A percentile compares a stretch with the other conserved stretches of the same genome.
Conservation (phyloP, 53 echinoderm and acorn worm genomes). For the Stichopus horrens region DNA sequence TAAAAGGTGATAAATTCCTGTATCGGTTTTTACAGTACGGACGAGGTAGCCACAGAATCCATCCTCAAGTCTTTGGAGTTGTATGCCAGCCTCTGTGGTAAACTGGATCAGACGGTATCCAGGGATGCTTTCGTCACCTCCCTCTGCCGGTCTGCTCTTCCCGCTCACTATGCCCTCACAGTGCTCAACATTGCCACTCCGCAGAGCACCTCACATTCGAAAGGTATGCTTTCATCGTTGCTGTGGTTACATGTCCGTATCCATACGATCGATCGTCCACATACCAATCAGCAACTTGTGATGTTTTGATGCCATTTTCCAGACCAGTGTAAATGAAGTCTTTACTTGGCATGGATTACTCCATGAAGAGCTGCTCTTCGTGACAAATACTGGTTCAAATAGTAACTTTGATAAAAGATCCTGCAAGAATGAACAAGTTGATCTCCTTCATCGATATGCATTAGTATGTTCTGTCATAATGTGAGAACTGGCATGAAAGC, state of each 20-base stretch:
- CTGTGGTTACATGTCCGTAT: background rate
- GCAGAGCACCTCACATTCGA: constrained; percentile 56
- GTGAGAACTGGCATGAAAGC: too few species aligned
- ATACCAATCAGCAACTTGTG: too few species aligned
- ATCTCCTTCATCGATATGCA: too few species aligned
- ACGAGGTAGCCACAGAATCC: constrained; percentile 89
- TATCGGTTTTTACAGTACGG: constrained; percentile 61
- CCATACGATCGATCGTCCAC: too few species aligned
- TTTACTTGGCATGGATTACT: background rate
- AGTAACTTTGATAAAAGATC: too few species aligned
- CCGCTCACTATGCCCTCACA: constrained; percentile 90
- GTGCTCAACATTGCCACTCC: constrained; percentile 91
- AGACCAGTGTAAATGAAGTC: too few species aligned
- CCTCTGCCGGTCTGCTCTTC: constrained; percentile 86
- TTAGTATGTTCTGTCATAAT: too few species aligned
- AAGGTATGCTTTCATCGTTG: constrained; percentile 53
- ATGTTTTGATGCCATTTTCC: too few species aligned
- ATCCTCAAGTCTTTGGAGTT: constrained; percentile 94
- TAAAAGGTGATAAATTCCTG: too few species aligned
- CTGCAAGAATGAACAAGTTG: too few species aligned
- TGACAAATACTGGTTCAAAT: background rate
- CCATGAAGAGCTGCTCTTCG: background rate
- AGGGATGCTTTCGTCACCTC: constrained; percentile 95
- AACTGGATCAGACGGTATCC: constrained; percentile 77
- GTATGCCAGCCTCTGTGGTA: constrained; percentile 96